These are phyloP conservation scores for Drosophila sp. DNA, from an alignment of 1,140 invertebrate species.

Conservation along the genomic window DNA sequence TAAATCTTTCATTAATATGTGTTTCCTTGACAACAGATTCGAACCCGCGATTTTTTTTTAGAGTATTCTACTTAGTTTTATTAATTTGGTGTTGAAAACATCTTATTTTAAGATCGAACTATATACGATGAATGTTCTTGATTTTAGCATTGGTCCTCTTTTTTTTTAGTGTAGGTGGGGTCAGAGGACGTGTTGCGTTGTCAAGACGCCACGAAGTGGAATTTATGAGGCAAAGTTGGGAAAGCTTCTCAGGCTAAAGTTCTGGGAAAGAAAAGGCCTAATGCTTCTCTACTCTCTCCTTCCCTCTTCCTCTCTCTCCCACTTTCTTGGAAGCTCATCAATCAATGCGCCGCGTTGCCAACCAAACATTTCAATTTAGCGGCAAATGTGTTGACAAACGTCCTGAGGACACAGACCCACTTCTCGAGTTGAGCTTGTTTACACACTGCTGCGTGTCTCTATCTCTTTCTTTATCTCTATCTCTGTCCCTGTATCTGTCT, in stretches of 20 bases:
- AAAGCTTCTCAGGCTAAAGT: neutral
- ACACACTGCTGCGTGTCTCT: constrained; percentile 3
- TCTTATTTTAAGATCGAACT: no score
- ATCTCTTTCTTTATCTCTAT: neutral
- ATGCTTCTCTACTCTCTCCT: neutral
- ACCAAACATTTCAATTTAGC: constrained; percentile 53
- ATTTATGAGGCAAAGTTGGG: constrained; percentile 12
- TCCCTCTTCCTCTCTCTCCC: neutral
- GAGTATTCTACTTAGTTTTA: no score
- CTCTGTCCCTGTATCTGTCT: neutral
- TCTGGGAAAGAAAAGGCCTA: neutral
- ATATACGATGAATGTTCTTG: no score
- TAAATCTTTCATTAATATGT: no score
- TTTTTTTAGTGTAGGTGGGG: no score
- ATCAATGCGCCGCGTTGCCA: constrained; percentile 34
- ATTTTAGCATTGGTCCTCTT: no score
- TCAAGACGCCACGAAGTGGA: constrained; percentile 1
- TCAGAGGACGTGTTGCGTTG: constrained; percentile 2
- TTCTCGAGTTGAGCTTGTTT: constrained; percentile 24
- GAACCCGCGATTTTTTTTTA: no score
- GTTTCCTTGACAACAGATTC: no score
- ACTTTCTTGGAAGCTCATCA: constrained; percentile 28
- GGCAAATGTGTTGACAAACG: constrained; percentile 56
- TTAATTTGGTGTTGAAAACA: no score
- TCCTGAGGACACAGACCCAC: constrained; percentile 15